phyloP scores from a whole-genome alignment of 2,797 vertebrate species.

The Fundulus diaphanus region DNA sequence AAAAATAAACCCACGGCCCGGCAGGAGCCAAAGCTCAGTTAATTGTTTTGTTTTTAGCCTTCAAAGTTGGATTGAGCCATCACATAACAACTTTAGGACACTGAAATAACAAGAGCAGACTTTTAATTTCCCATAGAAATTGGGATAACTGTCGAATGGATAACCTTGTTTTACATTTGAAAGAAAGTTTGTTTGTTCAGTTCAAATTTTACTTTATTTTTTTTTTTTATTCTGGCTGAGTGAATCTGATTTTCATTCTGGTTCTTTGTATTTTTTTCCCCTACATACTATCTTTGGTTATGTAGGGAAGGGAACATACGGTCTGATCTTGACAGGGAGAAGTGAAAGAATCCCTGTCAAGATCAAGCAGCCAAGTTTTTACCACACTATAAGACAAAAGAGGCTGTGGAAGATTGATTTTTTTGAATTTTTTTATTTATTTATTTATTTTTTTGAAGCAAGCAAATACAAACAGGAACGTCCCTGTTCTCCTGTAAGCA shows the following conservation, averaged over 20 bases:
- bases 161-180: neutral
- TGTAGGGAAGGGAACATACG: conserved; percentile 3
- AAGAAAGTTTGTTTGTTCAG: neutral
- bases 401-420: conserved; percentile 36
- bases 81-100: neutral
- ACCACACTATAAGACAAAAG: conserved; percentile 28
- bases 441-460: too few species aligned
- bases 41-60: conserved; percentile 8
- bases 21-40: conserved; percentile 18
- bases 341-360: conserved; percentile 31
- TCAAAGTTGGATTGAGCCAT: conserved; percentile 1
- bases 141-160: neutral
- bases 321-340: conserved; percentile 30
- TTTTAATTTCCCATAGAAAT: conserved; percentile 1
- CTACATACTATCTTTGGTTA: conserved; percentile 25
- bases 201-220: neutral
- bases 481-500: conserved; percentile 5
- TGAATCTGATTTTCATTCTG: conserved; percentile 13
- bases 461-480: conserved; percentile 23
- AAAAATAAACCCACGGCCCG: conserved; percentile 20
- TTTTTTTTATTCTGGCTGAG: conserved; percentile 5
- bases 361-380: conserved; percentile 32
- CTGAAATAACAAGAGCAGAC: conserved; percentile 2
- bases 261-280: conserved; percentile 10
- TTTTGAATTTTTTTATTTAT: conserved; percentile 17